Evolutionary conservation across 2,113 vertebrate genomes (phyloP), one percentile per base, ranked within the genome.

Genomic region (Saguinus imperator): DNA sequence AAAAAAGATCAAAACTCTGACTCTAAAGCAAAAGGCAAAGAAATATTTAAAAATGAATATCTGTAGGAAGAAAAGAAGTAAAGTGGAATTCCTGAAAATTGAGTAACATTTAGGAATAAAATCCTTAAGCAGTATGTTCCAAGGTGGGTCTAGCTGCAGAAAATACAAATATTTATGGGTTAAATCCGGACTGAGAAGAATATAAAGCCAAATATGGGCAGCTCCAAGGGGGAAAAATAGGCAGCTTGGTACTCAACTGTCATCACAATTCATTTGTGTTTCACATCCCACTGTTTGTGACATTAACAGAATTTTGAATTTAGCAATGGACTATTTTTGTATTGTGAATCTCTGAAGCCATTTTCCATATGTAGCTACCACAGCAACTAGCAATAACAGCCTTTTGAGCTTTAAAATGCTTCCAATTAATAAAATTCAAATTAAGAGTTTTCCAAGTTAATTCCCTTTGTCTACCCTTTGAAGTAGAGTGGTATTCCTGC

Each of bases 251-350:
- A 97, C 89, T 98, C 94, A 98, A 98, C 98, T 98, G 97, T 98
- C 97, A 98, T 92, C 97, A 96, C 97, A 98, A 98, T 95, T 97
- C 98, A 97, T 98, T 97, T 97, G 95, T 97, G 92, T 95, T 97
- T 98, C 97, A 97, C 95, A 95, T 98, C 97, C 97, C 90, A 98
- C 98, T 97, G 95, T 97, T 97, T 97, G 97, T 98, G 97, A 98
- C 94, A 98, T 97, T 98, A 97, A 98, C 98, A 98, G 98, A 97
- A 96, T 97, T 97, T 97, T 3, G 61, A 98, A 97, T 98, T 98
- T 98, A 98, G 98, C 97, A 95, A 95, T 86, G 95, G 97, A 98
- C 97, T 98, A 97, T 98, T 98, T 98, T 98, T 98, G 89, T 94
- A 97, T 97, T 95, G 57, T 97, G 97, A 98, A 94, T 97, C 48